A percentile compares a stretch with the other conserved stretches of the same genome.
phyloP scores from a whole-genome alignment of 2,113 vertebrate species.

The Eclectus roratus region DNA sequence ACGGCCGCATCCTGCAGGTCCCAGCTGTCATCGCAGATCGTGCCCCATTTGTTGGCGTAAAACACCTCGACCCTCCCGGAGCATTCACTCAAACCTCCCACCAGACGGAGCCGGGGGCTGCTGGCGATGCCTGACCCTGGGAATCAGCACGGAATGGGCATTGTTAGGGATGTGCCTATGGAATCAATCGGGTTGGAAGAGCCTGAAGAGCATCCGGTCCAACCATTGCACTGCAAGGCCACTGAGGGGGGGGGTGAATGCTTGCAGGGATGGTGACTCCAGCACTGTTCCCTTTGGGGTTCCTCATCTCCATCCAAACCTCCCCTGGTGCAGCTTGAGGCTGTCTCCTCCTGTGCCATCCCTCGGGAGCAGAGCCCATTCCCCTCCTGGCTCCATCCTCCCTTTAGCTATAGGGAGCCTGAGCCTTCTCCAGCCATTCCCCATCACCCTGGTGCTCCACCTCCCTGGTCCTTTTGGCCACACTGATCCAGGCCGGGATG shows the following conservation, averaged over 20 bases:
- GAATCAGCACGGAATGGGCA: neutral
- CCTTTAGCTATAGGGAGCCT: neutral
- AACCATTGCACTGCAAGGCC: too few relatives aligned
- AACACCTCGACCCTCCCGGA: conserved; percentile 69
- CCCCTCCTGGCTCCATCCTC: neutral
- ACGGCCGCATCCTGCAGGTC: neutral
- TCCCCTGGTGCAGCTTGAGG: too few relatives aligned
- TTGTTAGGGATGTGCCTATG: neutral
- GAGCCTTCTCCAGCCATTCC: too few relatives aligned
- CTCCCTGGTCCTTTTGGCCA: too few relatives aligned
- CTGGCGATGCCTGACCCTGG: neutral
- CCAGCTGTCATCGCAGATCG: conserved; percentile 40
- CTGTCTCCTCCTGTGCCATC: neutral
- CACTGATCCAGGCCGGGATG: too few relatives aligned
- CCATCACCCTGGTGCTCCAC: too few relatives aligned
- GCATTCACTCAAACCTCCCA: conserved; percentile 2
- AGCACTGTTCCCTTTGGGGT: neutral
- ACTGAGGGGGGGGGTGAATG: too few relatives aligned
- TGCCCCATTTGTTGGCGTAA: conserved; percentile 64
- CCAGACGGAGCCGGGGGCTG: conserved; percentile 24
- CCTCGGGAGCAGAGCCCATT: neutral
- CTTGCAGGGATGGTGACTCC: neutral
- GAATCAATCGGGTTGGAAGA: neutral
- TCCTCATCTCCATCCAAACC: too few relatives aligned
- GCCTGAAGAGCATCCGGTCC: neutral